Evolutionary conservation across 2,888 invertebrate species (phyloP).

Genomic region (Aphrophora alni): DNA sequence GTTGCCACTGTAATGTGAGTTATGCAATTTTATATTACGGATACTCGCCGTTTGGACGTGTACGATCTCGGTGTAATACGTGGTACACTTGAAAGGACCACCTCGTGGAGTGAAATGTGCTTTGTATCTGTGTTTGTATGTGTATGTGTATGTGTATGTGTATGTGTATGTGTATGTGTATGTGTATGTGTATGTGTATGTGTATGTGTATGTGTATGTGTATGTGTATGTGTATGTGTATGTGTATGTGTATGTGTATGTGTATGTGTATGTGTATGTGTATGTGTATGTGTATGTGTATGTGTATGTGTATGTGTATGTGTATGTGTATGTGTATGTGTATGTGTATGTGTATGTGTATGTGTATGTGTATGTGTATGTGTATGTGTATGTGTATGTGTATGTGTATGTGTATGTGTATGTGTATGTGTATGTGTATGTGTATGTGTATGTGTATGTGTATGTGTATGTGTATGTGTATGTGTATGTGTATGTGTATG

Average conservation of each 20-base stretch:
- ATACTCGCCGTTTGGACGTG: no score
- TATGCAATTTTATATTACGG: no score
- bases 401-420: background rate
- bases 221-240: background rate
- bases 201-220: background rate
- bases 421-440: background rate
- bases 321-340: background rate
- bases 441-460: background rate
- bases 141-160: background rate
- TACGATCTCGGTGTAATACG: no score
- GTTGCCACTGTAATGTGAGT: no score
- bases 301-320: background rate
- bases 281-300: background rate
- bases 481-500: no score
- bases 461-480: background rate
- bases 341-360: background rate
- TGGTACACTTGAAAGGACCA: no score
- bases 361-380: background rate
- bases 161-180: background rate
- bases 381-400: background rate
- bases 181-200: background rate
- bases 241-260: background rate
- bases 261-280: background rate
- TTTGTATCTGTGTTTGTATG: no score
- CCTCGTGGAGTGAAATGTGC: no score